Evolutionary conservation across 1,140 invertebrate species (phyloP).

Genomic region (Gryon sp.): DNA sequence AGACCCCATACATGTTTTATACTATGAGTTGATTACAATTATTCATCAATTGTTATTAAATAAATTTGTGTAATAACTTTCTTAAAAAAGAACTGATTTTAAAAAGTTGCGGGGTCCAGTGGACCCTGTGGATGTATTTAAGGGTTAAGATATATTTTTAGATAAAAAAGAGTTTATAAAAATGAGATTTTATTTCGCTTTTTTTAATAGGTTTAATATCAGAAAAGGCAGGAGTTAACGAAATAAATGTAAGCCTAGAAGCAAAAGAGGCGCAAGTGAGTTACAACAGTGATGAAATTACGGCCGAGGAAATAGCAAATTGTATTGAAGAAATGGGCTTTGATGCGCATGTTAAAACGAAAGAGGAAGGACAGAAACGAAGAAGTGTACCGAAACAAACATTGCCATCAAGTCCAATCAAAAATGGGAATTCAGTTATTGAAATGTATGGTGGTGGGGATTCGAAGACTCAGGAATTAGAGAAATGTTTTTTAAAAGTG

Average conservation of each 20-base stretch:
- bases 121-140: too few relatives aligned
- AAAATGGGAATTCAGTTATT: constrained; percentile 27
- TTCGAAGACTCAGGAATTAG: constrained; percentile 67
- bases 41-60: too few relatives aligned
- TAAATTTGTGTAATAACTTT: too few relatives aligned
- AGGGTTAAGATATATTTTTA: too few relatives aligned
- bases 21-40: too few relatives aligned
- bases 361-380: constrained; percentile 65
- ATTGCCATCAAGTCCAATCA: constrained; percentile 11
- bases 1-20: too few relatives aligned
- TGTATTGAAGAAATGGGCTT: constrained; percentile 87
- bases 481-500: constrained; percentile 88
- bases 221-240: constrained; percentile 81
- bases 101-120: too few relatives aligned
- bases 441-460: constrained; percentile 65
- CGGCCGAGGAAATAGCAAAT: constrained; percentile 81
- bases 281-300: constrained; percentile 77
- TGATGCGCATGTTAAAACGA: constrained; percentile 80
- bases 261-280: constrained; percentile 82
- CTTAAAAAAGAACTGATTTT: too few relatives aligned
- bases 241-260: constrained; percentile 82
- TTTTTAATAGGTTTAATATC: constrained; percentile 79
- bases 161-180: too few relatives aligned
- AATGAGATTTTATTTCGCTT: too few relatives aligned
- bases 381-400: constrained; percentile 15